Percentiles rank a stretch among this genome's conserved stretches.
Conservation (phyloP, 2,113 vertebrate species). For the Zootoca vivipara region DNA sequence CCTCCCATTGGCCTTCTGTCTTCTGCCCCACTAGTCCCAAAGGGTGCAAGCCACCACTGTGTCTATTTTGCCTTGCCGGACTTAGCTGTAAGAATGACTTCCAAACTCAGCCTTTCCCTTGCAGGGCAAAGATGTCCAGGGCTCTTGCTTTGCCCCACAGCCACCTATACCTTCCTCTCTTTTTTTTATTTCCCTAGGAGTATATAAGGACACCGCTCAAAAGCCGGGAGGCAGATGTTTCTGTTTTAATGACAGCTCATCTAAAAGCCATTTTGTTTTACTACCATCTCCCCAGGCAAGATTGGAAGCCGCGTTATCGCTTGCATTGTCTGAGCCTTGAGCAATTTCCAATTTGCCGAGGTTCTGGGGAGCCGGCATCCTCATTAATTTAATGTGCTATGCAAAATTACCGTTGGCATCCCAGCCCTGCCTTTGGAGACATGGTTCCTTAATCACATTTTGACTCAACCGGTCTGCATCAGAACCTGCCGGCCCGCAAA, state of each 20-base stretch:
- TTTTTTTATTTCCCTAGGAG: neutral
- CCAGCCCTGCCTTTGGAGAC: conserved; percentile 34
- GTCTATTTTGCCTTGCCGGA: too few species aligned
- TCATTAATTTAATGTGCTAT: conserved; percentile 33
- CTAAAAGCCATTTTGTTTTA: conserved; percentile 61
- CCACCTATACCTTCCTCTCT: neutral
- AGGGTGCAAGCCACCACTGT: too few species aligned
- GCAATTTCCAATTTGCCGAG: conserved; percentile 51
- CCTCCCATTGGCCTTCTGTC: too few species aligned
- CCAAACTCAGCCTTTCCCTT: neutral
- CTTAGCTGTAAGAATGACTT: neutral
- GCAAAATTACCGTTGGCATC: conserved; percentile 40
- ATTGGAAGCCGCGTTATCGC: conserved; percentile 35
- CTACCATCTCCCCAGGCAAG: conserved; percentile 27
- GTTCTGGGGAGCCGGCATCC: conserved; percentile 40
- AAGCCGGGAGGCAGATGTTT: conserved; percentile 59
- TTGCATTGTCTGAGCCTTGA: conserved; percentile 38
- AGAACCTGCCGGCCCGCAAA: conserved; percentile 28
- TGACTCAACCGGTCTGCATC: neutral
- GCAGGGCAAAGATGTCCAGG: neutral
- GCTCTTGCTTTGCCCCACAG: neutral
- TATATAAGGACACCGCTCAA: conserved; percentile 31
- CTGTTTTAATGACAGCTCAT: conserved; percentile 60
- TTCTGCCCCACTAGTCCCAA: too few species aligned
- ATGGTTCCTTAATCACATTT: conserved; percentile 19